These are phyloP conservation scores for Cataglyphis livida DNA, from an alignment of 2,888 invertebrate genomes.

Conservation along the genomic window DNA sequence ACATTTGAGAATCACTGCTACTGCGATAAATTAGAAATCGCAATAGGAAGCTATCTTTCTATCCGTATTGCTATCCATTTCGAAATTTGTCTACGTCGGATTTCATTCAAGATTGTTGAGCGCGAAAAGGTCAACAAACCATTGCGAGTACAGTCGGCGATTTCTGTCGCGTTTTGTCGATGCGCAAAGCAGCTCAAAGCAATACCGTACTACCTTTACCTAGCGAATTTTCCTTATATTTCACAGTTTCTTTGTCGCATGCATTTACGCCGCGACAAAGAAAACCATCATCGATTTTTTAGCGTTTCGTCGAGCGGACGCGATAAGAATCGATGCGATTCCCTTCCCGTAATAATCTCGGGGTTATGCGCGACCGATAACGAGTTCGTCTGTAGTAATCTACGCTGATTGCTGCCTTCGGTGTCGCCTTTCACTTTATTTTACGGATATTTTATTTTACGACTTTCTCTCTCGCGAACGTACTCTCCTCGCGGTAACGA, in stretches of 20 bases:
- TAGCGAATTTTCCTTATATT: neutral
- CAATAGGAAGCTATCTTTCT: conserved; percentile 1
- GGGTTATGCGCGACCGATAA: conserved; percentile 33
- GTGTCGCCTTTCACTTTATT: conserved; percentile 28
- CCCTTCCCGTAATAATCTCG: neutral
- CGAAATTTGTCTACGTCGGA: conserved; percentile 10
- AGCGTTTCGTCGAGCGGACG: neutral
- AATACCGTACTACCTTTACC: neutral
- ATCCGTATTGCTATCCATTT: conserved; percentile 28
- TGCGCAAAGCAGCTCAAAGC: neutral
- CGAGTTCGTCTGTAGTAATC: conserved; percentile 27
- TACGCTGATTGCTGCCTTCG: conserved; percentile 35
- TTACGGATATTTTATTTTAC: conserved; percentile 31
- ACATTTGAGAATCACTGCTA: neutral
- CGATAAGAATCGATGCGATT: conserved; percentile 37
- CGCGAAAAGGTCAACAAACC: conserved; percentile 29
- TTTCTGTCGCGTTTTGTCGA: neutral
- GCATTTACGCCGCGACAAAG: conserved; percentile 16
- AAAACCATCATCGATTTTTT: neutral
- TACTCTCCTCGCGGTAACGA: conserved; percentile 21
- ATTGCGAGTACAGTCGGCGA: neutral
- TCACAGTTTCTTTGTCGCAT: neutral
- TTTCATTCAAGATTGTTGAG: conserved; percentile 31
- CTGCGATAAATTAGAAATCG: neutral
- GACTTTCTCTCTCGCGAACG: conserved; percentile 6